These are phyloP conservation scores for Limanda limanda DNA, from an alignment of 2,113 vertebrate species.

Conservation along the genomic window DNA sequence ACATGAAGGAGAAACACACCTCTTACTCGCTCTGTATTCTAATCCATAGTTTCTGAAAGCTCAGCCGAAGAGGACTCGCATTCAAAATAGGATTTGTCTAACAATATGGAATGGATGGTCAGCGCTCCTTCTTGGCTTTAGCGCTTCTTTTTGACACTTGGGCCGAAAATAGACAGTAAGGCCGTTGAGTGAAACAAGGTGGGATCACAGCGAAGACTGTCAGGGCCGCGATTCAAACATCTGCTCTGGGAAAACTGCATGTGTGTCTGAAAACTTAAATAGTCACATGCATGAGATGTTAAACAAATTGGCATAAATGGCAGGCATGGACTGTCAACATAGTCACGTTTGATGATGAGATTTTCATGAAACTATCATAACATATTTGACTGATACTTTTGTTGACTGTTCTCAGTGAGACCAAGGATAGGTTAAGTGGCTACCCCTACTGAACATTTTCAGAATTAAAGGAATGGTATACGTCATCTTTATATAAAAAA, in stretches of 20 bases:
- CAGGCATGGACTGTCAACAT: background rate
- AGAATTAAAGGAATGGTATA: background rate
- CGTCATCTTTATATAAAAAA: background rate
- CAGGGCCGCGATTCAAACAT: constrained; percentile 59
- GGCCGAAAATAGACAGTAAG: constrained; percentile 52
- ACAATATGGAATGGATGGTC: constrained; percentile 5
- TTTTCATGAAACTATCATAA: too few relatives aligned
- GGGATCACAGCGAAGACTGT: constrained; percentile 52
- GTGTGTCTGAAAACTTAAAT: constrained; percentile 39
- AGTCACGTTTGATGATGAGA: too few relatives aligned
- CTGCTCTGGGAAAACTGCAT: constrained; percentile 58
- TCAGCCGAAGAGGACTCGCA: background rate
- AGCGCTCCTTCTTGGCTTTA: constrained; percentile 23
- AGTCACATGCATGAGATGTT: constrained; percentile 29
- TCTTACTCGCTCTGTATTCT: background rate
- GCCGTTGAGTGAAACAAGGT: constrained; percentile 55
- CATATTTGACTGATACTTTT: background rate
- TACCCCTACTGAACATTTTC: background rate
- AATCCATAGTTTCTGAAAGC: background rate
- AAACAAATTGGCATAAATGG: background rate
- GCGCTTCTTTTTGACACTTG: constrained; percentile 49
- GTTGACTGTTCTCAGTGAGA: background rate
- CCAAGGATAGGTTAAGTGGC: background rate
- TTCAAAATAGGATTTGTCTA: background rate
- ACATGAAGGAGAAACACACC: background rate